Percentiles rank a stretch among this genome's conserved stretches.
Evolutionary conservation across 2,797 vertebrate genomes (phyloP).

Genomic region (Peromyscus melanophrys): DNA sequence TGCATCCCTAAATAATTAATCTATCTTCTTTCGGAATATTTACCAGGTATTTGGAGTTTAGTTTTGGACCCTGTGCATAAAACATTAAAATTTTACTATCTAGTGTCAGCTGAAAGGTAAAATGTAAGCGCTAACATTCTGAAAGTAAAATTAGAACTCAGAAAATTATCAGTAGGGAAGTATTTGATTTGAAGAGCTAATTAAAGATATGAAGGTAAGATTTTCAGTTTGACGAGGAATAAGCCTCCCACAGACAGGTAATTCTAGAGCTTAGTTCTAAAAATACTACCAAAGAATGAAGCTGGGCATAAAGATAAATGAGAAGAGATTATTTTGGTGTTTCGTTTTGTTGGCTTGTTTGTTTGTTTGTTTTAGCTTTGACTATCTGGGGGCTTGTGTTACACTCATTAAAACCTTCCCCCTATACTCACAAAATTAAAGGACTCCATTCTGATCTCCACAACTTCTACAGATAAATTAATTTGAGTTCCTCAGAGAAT

Average conservation of each 20-base stretch:
- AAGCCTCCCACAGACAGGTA: background rate
- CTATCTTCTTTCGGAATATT: constrained; percentile 28
- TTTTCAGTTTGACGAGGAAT: background rate
- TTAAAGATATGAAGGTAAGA: constrained; percentile 47
- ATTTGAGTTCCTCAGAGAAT: background rate
- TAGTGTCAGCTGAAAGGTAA: constrained; percentile 19
- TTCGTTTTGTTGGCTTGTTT: background rate
- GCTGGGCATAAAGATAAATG: background rate
- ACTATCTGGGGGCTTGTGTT: background rate
- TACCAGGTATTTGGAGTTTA: background rate
- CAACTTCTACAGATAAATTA: constrained; percentile 21
- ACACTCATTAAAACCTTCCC: background rate
- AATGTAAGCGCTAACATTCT: constrained; percentile 19
- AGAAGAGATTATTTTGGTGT: background rate
- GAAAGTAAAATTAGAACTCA: constrained; percentile 62
- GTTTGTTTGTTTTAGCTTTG: constrained; percentile 13
- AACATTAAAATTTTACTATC: constrained; percentile 16
- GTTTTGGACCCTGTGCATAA: background rate
- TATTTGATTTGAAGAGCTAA: constrained; percentile 66
- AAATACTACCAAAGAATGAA: constrained; percentile 57
- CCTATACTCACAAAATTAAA: constrained; percentile 34
- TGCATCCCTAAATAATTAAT: constrained; percentile 33
- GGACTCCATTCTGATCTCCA: constrained; percentile 23
- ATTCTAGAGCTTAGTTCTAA: constrained; percentile 65
- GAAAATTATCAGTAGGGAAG: constrained; percentile 57